Evolutionary conservation across 2,113 vertebrate species (phyloP), one percentile per base, ranked within the genome.

Genomic region (Takifugu flavidus): DNA sequence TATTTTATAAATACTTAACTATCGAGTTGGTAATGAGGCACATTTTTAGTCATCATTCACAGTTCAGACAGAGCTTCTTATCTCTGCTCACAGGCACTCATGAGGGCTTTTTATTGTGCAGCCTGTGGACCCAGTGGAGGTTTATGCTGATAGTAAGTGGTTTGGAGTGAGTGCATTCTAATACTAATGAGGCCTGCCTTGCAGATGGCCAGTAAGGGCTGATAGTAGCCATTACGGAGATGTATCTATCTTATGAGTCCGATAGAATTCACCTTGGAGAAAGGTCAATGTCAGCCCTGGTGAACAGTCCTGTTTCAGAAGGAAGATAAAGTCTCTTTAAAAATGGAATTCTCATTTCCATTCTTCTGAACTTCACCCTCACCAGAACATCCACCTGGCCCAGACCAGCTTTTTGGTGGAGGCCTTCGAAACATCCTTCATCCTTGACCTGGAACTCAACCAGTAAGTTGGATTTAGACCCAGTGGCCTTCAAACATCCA

Each of bases 371-470:
- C 25, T 2, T n/a, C 7, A 49, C 3, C 34, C 49, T 13, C 6
- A 42, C 61, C 81, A 97, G 95, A 89, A 91, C 8, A 80, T 94
- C 79, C 95, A 98, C 78, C 79, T 96, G 83, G 93, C 94, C 5
- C 94, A 88, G 75, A 94, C 92, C 89, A 95, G 94, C 75, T 96
- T 98, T 59, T 65, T 93, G 80, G 87, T 98, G 70, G 83, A 90
- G 29, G 93, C 93, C 50, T 98, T 96, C 53, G 89, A 90, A 64
- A 83, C 76, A 0, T 86, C 91, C 69, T 98, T 97, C 88, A 91
- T 93, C 67, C 89, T 98, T 75, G 96, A 98, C 82, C 91, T 98
- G 74, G 91, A 88, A 58, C 87, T 98, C 51, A 98, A 96, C 89
- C 94, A 97, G 95, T 97, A 89, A 93, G 94, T 89, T 39, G 34